phyloP scores from a whole-genome alignment of 2,113 vertebrate genomes.

The Lophochroa leadbeateri region DNA sequence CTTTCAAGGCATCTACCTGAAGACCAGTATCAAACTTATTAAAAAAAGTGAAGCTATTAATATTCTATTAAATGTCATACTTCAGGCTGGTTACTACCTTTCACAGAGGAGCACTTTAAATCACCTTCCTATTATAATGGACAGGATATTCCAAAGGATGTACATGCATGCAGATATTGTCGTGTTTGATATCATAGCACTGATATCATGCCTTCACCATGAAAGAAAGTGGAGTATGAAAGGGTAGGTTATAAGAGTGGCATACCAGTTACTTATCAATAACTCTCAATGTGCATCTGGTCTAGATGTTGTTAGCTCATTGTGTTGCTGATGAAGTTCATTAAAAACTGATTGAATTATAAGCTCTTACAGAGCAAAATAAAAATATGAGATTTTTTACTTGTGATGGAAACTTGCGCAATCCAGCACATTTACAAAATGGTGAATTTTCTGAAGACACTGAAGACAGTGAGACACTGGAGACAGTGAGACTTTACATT shows the following conservation, averaged over 20 bases:
- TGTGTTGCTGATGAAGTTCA: background rate
- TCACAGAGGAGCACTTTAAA: background rate
- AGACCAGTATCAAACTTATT: background rate
- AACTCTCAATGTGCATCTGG: background rate
- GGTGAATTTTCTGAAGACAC: background rate
- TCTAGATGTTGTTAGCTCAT: background rate
- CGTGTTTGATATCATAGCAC: background rate
- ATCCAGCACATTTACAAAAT: background rate
- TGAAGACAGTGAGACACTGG: background rate
- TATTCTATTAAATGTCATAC: background rate
- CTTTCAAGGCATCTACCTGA: background rate
- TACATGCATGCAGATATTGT: background rate
- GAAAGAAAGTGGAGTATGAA: background rate
- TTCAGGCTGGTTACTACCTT: background rate
- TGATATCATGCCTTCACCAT: background rate
- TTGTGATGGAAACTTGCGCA: background rate
- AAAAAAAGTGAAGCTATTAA: background rate
- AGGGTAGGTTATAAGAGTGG: background rate
- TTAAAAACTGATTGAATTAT: background rate
- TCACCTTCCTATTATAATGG: background rate
- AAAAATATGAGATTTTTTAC: background rate
- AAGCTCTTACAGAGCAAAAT: background rate
- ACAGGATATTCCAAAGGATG: background rate
- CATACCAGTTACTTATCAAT: background rate
- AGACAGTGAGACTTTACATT: background rate